Evolutionary conservation across 2,888 invertebrate species (phyloP).

Genomic region (Ligdia adustata): DNA sequence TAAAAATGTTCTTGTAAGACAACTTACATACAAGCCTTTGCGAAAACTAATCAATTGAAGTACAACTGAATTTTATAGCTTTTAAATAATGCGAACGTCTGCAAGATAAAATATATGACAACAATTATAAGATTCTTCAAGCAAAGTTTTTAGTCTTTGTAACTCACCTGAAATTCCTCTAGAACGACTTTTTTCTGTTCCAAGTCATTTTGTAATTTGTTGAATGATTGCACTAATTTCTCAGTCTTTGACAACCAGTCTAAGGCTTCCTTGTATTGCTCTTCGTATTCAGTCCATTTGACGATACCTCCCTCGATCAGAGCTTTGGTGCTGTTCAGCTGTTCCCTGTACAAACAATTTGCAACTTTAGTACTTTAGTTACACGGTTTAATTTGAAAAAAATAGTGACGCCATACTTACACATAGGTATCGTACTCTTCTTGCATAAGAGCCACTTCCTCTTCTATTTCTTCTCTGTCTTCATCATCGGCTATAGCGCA

Average conservation of each 20-base stretch:
- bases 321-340: slow-evolving; percentile 90
- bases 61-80: too few species aligned
- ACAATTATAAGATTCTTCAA: too few species aligned
- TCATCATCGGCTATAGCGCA: slow-evolving; percentile 92
- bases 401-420: slow-evolving; percentile 71
- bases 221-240: slow-evolving; percentile 93
- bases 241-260: slow-evolving; percentile 96
- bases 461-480: slow-evolving; percentile 95
- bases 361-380: not conserved
- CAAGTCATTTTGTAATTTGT: slow-evolving; percentile 94
- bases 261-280: slow-evolving; percentile 94
- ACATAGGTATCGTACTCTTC: slow-evolving; percentile 95
- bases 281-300: slow-evolving; percentile 97
- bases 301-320: slow-evolving; percentile 94
- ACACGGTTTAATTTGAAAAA: not conserved
- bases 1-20: too few species aligned
- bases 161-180: slow-evolving; percentile 91
- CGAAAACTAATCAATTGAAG: too few species aligned
- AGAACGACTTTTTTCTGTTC: slow-evolving; percentile 95
- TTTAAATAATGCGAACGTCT: too few species aligned
- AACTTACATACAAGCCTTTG: too few species aligned
- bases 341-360: slow-evolving; percentile 82
- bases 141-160: too few species aligned
- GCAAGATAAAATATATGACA: too few species aligned
- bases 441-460: slow-evolving; percentile 94